Evolutionary conservation across 2,797 vertebrate species (phyloP).

Genomic region (Percopsis omiscomaycus): DNA sequence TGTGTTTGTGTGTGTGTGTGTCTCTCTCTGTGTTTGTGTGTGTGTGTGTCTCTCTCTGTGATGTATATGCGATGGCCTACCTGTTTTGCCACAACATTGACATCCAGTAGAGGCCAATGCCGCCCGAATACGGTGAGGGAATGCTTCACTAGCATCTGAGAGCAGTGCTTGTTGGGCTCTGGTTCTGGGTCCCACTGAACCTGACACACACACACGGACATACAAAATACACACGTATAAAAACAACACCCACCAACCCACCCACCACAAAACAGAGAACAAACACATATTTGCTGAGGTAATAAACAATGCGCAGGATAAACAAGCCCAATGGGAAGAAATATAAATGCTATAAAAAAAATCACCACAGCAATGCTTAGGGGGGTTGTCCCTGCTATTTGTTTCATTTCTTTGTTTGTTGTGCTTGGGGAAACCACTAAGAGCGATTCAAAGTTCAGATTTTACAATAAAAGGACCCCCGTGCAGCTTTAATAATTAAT

Average conservation of each 20-base stretch:
- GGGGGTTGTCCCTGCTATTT: no score
- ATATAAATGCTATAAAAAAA: no score
- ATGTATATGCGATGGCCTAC: conserved; percentile 41
- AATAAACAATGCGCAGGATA: neutral
- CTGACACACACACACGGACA: conserved; percentile 53
- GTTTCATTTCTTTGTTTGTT: no score
- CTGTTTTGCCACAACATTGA: conserved; percentile 79
- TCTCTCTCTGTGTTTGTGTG: neutral
- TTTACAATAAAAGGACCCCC: no score
- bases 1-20: neutral
- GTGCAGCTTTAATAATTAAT: neutral
- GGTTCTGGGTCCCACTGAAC: conserved; percentile 79
- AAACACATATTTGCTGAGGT: neutral
- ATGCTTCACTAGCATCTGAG: conserved; percentile 80
- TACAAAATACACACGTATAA: neutral
- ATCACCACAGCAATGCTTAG: no score
- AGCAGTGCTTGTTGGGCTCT: conserved; percentile 80
- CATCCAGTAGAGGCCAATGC: conserved; percentile 74
- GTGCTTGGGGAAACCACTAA: no score
- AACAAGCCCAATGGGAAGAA: no score
- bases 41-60: neutral
- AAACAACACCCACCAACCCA: neutral
- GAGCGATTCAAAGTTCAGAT: no score
- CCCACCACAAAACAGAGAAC: neutral
- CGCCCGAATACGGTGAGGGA: conserved; percentile 72